Conservation (phyloP, 1,140 invertebrate genomes). For the Apis dorsata region DNA sequence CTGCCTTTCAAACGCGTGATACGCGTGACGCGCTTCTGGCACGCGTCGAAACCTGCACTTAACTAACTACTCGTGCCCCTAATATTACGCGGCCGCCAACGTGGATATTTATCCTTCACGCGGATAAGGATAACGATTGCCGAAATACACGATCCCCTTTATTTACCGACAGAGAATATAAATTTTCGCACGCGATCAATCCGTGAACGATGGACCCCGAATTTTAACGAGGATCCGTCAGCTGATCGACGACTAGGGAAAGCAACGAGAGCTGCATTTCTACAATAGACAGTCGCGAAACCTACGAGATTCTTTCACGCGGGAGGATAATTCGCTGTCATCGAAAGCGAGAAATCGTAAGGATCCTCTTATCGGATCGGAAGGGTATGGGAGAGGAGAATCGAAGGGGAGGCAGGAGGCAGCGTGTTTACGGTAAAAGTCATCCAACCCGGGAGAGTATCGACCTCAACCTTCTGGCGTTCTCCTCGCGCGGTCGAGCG, state of each 20-base stretch:
- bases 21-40: slow-evolving; percentile 53
- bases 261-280: too few relatives aligned
- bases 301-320: too few relatives aligned
- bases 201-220: too few relatives aligned
- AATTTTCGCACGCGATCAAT: too few relatives aligned
- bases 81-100: slow-evolving; percentile 36
- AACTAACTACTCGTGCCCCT: slow-evolving; percentile 47
- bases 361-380: neutral
- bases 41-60: slow-evolving; percentile 49
- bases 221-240: too few relatives aligned
- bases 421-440: slow-evolving; percentile 50
- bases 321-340: too few relatives aligned
- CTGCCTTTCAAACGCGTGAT: slow-evolving; percentile 34
- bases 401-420: slow-evolving; percentile 2
- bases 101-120: slow-evolving; percentile 36
- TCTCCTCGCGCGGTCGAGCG: neutral
- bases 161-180: neutral
- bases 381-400: neutral
- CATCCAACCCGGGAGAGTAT: slow-evolving; percentile 50
- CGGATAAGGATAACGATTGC: slow-evolving; percentile 2
- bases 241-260: too few relatives aligned
- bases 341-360: neutral
- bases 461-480: slow-evolving; percentile 41
- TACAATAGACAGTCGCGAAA: too few relatives aligned
- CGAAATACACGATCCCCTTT: neutral